Evolutionary conservation across 1,140 invertebrate species (phyloP), one percentile per base, ranked within the genome.

Genomic region (Nasonia longicornis): DNA sequence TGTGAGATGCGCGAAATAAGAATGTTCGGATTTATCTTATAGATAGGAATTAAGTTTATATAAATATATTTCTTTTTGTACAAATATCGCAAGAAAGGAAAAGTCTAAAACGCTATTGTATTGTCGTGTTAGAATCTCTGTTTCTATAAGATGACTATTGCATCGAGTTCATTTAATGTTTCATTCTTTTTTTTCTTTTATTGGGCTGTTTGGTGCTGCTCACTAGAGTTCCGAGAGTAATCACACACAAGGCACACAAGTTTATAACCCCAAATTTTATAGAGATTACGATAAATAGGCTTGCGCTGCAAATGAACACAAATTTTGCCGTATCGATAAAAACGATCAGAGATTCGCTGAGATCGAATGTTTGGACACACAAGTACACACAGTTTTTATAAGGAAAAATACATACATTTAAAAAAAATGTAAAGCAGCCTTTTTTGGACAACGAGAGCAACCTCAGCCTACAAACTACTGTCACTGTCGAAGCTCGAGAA

Each of bases 61-160:
- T 76, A 67, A 63, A 79, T 52, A 69, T 78, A 78, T 70, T 83
- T 80, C 35, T 64, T 80, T 83, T 80, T 83, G 82, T 83, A 83
- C 82, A 83, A 83, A 83, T n/a, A n/a, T 77, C 67, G 11, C 45
- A 73, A 82, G 42, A 14, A 77, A 77, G 71, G 12, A 42, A 22
- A 78, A 77, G 22, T 52, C 26, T 35, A 71, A 66, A 77, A 29
- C 42, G 42, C 63, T 75, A 63, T 10, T 67, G 31, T 81, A 58
- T 58, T 58, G 7, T n/a, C 52, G 16, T 58, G 52, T 58, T 58
- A 58, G 26, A 79, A 66, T 52, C 42, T 67, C 11, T 64, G 20
- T 58, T 70, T 70, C 14, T 64, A 20, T 29, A 35, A n/a, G 52
- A 58, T 58, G 52, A 58, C 16, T 58, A 58, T 58, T 58, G n/a